Evolutionary conservation across 2,113 vertebrate genomes (phyloP).

Genomic region (Coptodon bakossiorum): DNA sequence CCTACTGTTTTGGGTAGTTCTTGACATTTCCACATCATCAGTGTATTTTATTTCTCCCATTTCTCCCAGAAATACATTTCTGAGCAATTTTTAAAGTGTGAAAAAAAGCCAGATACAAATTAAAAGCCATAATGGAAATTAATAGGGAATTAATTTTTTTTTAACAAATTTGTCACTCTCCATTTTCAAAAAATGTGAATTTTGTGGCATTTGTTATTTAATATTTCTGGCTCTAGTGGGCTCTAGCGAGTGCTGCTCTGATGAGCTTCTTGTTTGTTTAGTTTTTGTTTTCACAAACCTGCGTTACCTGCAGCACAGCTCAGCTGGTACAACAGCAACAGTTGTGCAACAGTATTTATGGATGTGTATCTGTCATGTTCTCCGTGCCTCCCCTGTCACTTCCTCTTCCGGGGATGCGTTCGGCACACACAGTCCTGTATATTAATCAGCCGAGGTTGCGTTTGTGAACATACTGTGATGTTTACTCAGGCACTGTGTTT

Average conservation of each 20-base stretch:
- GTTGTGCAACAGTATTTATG: neutral
- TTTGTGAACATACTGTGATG: neutral
- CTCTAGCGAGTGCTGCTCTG: neutral
- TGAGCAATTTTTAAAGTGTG: neutral
- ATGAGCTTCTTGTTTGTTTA: neutral
- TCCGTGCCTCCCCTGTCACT: neutral
- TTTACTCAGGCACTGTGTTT: neutral
- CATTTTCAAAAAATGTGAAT: neutral
- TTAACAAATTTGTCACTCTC: neutral
- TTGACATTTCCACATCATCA: neutral
- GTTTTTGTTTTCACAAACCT: neutral
- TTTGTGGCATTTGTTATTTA: neutral
- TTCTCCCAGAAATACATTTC: neutral
- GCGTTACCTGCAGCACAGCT: neutral
- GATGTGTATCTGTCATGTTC: neutral
- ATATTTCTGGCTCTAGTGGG: neutral
- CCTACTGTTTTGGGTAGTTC: neutral
- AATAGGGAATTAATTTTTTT: neutral
- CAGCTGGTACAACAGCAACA: neutral
- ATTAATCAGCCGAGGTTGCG: neutral
- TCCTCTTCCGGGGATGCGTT: neutral
- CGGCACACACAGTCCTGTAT: neutral
- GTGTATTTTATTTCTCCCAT: neutral
- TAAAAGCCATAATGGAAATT: neutral
- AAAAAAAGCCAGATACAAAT: neutral